A percentile compares a stretch with the other conserved stretches of the same genome.
These are phyloP conservation scores for Strix uralensis DNA, from an alignment of 2,113 vertebrate genomes.

Conservation along the genomic window DNA sequence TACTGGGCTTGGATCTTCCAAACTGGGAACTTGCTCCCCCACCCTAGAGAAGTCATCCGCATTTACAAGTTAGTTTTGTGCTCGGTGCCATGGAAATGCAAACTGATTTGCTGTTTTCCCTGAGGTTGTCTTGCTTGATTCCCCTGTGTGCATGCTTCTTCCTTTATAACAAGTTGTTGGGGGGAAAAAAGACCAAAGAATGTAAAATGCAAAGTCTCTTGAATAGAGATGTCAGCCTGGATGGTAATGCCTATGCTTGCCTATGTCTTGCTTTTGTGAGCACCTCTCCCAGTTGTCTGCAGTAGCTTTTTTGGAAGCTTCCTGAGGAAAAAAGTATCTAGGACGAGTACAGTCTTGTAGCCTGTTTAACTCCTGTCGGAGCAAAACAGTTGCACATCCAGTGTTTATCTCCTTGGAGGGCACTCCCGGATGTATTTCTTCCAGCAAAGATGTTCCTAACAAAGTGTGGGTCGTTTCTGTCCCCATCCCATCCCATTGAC, in stretches of 20 bases:
- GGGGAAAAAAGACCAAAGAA: background rate
- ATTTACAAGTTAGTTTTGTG: background rate
- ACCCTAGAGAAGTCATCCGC: background rate
- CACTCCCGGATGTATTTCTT: background rate
- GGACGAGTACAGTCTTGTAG: conserved; percentile 40
- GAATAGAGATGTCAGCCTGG: background rate
- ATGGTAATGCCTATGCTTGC: background rate
- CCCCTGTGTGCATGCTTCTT: background rate
- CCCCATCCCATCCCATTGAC: fast-evolving
- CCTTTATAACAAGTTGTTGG: background rate
- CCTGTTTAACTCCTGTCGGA: background rate
- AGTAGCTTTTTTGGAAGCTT: background rate
- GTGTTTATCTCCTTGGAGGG: background rate
- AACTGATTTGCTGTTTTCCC: background rate
- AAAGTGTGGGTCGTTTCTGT: background rate
- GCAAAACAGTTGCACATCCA: background rate
- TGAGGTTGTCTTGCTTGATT: background rate
- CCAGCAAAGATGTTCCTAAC: background rate
- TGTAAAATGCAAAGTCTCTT: background rate
- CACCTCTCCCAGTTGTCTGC: background rate
- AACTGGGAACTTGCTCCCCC: background rate
- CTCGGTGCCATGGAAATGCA: background rate
- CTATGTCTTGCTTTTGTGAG: background rate
- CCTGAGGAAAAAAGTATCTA: background rate
- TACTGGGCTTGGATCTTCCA: background rate